Percentiles rank a stretch among this genome's conserved stretches.
These are phyloP conservation scores for Trichomycterus rosablanca DNA, from an alignment of 2,113 vertebrate genomes.

Conservation along the genomic window DNA sequence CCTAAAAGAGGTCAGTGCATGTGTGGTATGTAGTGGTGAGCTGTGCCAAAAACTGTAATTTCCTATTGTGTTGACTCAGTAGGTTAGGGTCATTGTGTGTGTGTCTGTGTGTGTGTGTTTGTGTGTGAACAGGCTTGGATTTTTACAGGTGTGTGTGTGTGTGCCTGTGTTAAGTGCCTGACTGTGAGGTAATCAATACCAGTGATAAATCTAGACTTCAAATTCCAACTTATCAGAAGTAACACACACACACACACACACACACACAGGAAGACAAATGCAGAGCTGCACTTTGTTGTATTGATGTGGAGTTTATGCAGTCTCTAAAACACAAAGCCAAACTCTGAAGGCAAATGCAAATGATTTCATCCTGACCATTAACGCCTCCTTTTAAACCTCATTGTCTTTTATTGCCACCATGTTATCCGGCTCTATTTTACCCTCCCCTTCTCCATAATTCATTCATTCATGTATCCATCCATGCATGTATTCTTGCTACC, in stretches of 20 bases:
- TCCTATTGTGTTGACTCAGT: conserved; percentile 42
- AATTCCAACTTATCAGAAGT: conserved; percentile 45
- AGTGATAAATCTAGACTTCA: conserved; percentile 47
- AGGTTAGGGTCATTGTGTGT: conserved; percentile 26
- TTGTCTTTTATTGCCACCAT: conserved; percentile 39
- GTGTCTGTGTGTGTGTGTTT: conserved; percentile 26
- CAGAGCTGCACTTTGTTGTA: conserved; percentile 20
- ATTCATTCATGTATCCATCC: conserved; percentile 13
- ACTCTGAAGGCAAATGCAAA: conserved; percentile 22
- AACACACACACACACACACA: conserved; percentile 6
- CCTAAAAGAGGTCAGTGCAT: too few relatives aligned
- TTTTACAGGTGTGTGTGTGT: conserved; percentile 41
- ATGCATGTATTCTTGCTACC: conserved; percentile 13
- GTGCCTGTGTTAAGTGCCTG: conserved; percentile 43
- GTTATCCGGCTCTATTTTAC: conserved; percentile 8
- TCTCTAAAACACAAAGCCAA: conserved; percentile 18
- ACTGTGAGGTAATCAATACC: conserved; percentile 45
- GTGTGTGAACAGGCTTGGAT: too few relatives aligned
- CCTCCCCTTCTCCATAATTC: conserved; percentile 33
- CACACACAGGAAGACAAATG: neutral
- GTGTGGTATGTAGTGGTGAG: conserved; percentile 16
- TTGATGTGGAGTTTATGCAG: conserved; percentile 29
- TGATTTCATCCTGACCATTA: conserved; percentile 51
- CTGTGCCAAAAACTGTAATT: conserved; percentile 36
- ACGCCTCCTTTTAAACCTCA: conserved; percentile 49